Evolutionary conservation across 2,797 vertebrate species (phyloP).

Genomic region (Sebastes kiyomatsui): DNA sequence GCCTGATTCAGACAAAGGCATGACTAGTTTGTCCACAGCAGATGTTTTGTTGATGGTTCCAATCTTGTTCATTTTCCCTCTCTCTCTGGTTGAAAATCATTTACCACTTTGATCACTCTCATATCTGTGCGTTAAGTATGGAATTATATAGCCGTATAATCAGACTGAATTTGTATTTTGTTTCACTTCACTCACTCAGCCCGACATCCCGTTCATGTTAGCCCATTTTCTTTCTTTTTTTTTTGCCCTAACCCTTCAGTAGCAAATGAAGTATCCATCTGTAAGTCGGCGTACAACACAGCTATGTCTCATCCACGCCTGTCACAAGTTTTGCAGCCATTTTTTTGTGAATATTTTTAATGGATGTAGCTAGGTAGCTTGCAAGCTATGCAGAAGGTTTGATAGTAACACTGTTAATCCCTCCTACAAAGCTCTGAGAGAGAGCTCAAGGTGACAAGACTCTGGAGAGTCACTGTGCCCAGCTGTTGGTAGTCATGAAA

Average conservation of each 20-base stretch:
- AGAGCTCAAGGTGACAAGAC: neutral
- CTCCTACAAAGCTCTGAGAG: neutral
- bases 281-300: neutral
- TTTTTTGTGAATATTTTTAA: neutral
- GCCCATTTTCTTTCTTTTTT: neutral
- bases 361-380: neutral
- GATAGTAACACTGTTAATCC: neutral
- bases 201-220: neutral
- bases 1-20: slow-evolving; percentile 29
- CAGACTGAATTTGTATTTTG: neutral
- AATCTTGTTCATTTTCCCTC: neutral
- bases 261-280: neutral
- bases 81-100: neutral
- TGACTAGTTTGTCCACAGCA: slow-evolving; percentile 15
- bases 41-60: slow-evolving; percentile 10
- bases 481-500: neutral
- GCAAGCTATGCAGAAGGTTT: neutral
- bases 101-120: neutral
- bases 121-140: neutral
- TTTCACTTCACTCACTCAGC: neutral
- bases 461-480: neutral
- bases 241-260: neutral
- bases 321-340: neutral
- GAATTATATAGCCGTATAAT: neutral
- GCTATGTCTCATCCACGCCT: neutral